Evolutionary conservation across 2,888 invertebrate genomes (phyloP).

Genomic region (Eupithecia pulchellata): DNA sequence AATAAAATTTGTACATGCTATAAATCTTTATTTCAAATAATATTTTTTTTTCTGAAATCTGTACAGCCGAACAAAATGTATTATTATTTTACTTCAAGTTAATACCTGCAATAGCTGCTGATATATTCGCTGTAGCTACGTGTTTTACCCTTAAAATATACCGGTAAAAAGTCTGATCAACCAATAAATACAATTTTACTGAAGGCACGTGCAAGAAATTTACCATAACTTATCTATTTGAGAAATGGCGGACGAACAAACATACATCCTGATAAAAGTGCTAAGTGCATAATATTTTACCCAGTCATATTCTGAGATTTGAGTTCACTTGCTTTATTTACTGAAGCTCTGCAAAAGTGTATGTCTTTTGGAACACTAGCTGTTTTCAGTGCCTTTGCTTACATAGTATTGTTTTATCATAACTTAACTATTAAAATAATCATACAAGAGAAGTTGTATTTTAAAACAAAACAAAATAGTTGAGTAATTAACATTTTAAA

Average conservation of each 20-base stretch:
- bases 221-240: constrained; percentile 43
- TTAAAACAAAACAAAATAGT: too few relatives aligned
- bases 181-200: neutral
- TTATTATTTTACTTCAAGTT: too few relatives aligned
- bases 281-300: constrained; percentile 57
- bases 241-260: constrained; percentile 48
- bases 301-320: constrained; percentile 38
- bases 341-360: neutral
- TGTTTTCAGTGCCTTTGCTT: neutral
- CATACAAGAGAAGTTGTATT: too few relatives aligned
- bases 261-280: constrained; percentile 48
- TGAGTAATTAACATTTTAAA: too few relatives aligned
- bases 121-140: too few relatives aligned
- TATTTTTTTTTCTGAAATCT: too few relatives aligned
- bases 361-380: neutral
- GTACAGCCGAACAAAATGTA: too few relatives aligned
- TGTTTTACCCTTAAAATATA: neutral
- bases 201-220: neutral
- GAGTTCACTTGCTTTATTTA: constrained; percentile 9
- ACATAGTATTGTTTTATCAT: neutral
- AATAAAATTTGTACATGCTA: too few relatives aligned
- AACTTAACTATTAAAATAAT: too few relatives aligned
- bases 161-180: neutral
- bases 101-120: too few relatives aligned
- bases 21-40: too few relatives aligned